Evolutionary conservation across 2,797 vertebrate genomes (phyloP), one percentile per base, ranked within the genome.

Genomic region (Cuculus canorus): DNA sequence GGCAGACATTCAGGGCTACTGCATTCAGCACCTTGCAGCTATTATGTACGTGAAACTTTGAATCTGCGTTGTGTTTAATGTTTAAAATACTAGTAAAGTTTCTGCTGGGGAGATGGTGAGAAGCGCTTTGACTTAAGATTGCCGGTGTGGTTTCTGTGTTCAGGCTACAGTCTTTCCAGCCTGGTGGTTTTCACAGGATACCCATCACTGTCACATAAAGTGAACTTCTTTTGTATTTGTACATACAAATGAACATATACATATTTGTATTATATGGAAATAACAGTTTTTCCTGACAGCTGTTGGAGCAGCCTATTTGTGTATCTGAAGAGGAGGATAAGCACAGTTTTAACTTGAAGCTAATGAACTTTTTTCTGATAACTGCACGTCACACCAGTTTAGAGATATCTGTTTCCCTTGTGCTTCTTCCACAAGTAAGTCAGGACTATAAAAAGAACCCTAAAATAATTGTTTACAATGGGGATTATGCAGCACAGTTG

Each of bases 131-230:
- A 33, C 2, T 33, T 66, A 39, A 35, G 30, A 57, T 7, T 53
- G 72, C 9, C 3, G 3, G 21, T 61, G 24, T 39, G 39, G 53
- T 75, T 86, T 90, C 52, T 82, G 66, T 57, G 16, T 37, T 71
- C 24, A 41, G 50, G 23, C 39, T 39, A 2, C 8, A 52, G n/a
- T 47, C 15, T 0, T 0, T 35, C 2, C 19, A 33, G 9, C n/a
- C 57, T 2, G 5, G 32, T 65, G 30, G 7, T 61, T 92, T 92
- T 48, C 27, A 41, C 1, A 3, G 60, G 60, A 64, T 21, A 30
- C n/a, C 8, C 15, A 11, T 52, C 22, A 11, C 24, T 83, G 33
- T 84, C 7, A 35, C 14, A 6, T 18, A 28, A 83, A 83, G n/a
- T 32, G 32, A 63, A 37, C 30, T 48, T n/a, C 25, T 78, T n/a